Percentiles rank a stretch among this genome's conserved stretches.
Conservation (phyloP, 2,888 invertebrate genomes). For the Aethes cnicana region DNA sequence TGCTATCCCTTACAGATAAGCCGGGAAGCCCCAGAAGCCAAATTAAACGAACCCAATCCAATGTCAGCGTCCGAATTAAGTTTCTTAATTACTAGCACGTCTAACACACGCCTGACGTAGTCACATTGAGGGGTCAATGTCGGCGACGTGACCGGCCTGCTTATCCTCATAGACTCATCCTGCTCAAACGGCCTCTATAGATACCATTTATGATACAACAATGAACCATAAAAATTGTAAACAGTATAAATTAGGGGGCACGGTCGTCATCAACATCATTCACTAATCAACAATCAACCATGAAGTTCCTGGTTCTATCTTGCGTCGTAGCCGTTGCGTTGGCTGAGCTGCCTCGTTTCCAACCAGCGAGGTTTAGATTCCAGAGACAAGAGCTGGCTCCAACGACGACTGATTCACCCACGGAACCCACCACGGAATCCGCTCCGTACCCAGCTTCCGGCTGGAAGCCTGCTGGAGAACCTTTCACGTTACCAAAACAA, state of each 20-base stretch:
- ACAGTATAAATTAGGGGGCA: constrained; percentile 53
- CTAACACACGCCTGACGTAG: constrained; percentile 37
- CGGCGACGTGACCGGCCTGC: constrained; percentile 58
- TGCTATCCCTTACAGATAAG: constrained; percentile 17
- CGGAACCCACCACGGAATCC: constrained; percentile 61
- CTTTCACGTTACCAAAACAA: constrained; percentile 57
- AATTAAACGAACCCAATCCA: background rate
- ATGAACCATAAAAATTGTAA: constrained; percentile 59
- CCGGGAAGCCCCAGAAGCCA: constrained; percentile 16
- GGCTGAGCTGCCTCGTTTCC: constrained; percentile 73
- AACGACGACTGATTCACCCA: constrained; percentile 65
- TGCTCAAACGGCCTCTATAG: constrained; percentile 40
- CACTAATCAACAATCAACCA: constrained; percentile 42
- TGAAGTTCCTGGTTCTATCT: constrained; percentile 62
- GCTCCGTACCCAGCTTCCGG: constrained; percentile 63
- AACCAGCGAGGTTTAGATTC: constrained; percentile 70
- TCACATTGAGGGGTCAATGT: constrained; percentile 59
- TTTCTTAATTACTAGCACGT: constrained; percentile 24
- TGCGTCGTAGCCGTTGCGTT: constrained; percentile 52
- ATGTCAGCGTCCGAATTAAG: background rate
- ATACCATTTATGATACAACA: constrained; percentile 65
- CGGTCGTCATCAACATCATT: constrained; percentile 36
- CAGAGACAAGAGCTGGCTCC: constrained; percentile 73
- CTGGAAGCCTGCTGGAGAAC: constrained; percentile 68
- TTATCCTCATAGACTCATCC: constrained; percentile 47